Base-by-base conservation (phyloP, 2,113 vertebrate genomes). In the Protobothrops flavoviridis region DNA sequence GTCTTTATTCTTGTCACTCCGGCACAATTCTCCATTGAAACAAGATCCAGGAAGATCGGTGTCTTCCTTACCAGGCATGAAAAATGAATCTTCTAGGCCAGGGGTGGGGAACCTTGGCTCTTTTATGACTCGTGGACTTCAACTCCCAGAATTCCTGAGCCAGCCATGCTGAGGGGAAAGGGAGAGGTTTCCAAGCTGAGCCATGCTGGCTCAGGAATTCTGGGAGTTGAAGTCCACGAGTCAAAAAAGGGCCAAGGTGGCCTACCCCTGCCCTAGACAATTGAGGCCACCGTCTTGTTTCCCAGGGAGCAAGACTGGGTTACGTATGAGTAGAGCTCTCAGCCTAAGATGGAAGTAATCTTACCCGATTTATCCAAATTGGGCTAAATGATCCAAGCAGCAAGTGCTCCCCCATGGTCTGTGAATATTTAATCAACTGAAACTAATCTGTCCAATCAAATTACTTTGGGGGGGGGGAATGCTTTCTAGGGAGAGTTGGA, bases 1-100 rank as follows among this genome's bases (percentile, higher is more conserved):
- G 21, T 61, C 57, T 10, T 26, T 26, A 8, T 61, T 11, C 26
- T 87, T 33, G 0, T 69, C 48, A 52, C 39, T 90, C 88, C 26
- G 43, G 0, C 45, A 59, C n/a, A n/a, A n/a, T 55, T 52, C 26
- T 74, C 23, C 17, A 50, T 21, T 74, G n/a, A 55, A 69, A 74
- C n/a, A 24, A 29, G 24, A 86, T 85, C 74, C 24, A 57, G 90
- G 90, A 53, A 86, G 45, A 43, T 12, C 33, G 3, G 45, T 45
- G 0, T 2, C 45, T 33, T 69, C 45, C 50, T 43, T 21, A 15
- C 4, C n/a, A 69, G 52, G 5, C 48, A 0, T 33, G 1, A 87
- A 93, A 95, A 95, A 90, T 45, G 88, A 29, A 91, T 92, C 50
- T 53, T 57, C 9, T 92, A 69, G 69, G 48, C 91, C 57, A 9